Evolutionary conservation across 2,888 invertebrate species (phyloP), one percentile per base, ranked within the genome.

Genomic region (Oligia latruncula): DNA sequence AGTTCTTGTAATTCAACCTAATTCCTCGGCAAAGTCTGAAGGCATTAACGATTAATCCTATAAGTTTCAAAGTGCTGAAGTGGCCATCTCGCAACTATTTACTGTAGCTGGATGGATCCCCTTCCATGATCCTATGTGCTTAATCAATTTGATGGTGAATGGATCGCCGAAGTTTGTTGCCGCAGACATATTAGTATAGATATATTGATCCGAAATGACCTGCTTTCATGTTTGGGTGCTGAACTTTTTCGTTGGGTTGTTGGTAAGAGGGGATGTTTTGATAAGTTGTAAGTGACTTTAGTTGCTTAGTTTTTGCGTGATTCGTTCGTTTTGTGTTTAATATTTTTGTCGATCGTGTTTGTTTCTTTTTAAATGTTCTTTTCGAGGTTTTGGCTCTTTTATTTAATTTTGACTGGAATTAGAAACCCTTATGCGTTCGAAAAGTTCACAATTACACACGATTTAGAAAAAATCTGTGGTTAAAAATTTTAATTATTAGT

Each of bases 31-130:
- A n/a, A 77, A 84, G 72, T 75, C 46, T 49, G 23, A 66, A 73
- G 71, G 66, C 71, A 73, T 79, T 52, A 76, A 71, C 82, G 81
- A 90, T 90, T 90, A 89, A 89, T 92, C 74, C 76, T 65, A 71
- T 81, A 86, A 89, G 71, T 81, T 84, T 65, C 71, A 67, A 79
- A 87, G 82, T 82, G 85, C 83, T 86, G 80, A 87, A 90, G 80
- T 87, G 89, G 84, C 84, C 77, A 85, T 84, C 87, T 87, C 88
- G 71, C 81, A 90, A 87, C 89, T 90, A 90, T 92, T 90, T 90
- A 87, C 85, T 83, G 77, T 65, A 72, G 49, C 73, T 87, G 90
- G 86, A 89, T 84, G 87, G 84, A 91, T 91, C 76, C 75, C 66
- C 81, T 78, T 87, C 90, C 87, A 88, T 90, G 89, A 92, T 87